Evolutionary conservation across 2,113 vertebrate genomes (phyloP).

Genomic region (Varanus komodoensis): DNA sequence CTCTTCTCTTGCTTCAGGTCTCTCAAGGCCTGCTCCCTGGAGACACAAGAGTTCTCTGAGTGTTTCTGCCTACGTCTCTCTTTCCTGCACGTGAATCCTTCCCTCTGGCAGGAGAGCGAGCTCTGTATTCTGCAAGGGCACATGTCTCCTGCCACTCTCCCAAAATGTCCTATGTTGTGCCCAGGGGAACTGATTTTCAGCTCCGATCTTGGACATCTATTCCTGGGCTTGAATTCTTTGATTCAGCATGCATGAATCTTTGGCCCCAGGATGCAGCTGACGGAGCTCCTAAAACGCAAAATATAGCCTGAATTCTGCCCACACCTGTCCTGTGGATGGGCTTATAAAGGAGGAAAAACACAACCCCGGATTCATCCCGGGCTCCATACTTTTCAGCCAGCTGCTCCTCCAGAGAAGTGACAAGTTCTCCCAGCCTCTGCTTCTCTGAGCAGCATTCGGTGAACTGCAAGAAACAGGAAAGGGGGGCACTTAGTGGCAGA

Average conservation of each 20-base stretch:
- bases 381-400: constrained; percentile 68
- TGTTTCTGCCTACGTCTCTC: neutral
- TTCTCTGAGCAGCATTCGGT: constrained; percentile 60
- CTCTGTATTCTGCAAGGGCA: neutral
- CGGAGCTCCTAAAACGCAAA: neutral
- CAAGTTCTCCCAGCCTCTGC: constrained; percentile 65
- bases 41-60: constrained; percentile 5
- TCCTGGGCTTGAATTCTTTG: neutral
- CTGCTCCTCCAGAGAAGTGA: constrained; percentile 67
- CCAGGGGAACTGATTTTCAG: neutral
- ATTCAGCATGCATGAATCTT: too few species aligned
- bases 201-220: neutral
- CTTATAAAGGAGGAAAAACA: neutral
- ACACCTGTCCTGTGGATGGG: neutral
- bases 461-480: constrained; percentile 33
- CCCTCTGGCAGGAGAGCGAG: neutral
- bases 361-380: neutral
- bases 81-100: too few species aligned
- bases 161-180: neutral
- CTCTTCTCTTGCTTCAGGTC: constrained; percentile 58
- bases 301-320: neutral
- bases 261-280: too few species aligned
- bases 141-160: neutral
- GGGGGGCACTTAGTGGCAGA: neutral
- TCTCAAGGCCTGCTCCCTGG: constrained; percentile 64